These are phyloP conservation scores for Sycophila texana DNA, from an alignment of 2,888 invertebrate species.

Conservation along the genomic window DNA sequence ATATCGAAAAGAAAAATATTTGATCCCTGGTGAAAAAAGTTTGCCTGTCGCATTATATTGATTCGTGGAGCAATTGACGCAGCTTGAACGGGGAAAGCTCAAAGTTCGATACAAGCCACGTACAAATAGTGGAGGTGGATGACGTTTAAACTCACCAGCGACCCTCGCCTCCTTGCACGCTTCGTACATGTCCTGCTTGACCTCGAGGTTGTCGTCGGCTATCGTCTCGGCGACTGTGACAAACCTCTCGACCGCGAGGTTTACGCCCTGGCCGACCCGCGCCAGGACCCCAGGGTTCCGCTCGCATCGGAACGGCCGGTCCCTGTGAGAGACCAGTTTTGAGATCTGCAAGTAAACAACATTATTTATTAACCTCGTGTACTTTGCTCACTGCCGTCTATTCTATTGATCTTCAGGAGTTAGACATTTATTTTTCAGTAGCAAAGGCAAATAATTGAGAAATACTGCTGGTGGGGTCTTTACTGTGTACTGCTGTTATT, in stretches of 20 bases:
- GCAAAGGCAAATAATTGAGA: background rate
- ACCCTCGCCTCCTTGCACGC: slow-evolving; percentile 97
- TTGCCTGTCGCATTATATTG: no score
- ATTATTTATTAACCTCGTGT: background rate
- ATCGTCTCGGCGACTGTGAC: slow-evolving; percentile 99
- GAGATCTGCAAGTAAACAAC: slow-evolving; percentile 84
- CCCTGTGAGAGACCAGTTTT: slow-evolving; percentile 90
- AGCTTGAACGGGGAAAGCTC: no score
- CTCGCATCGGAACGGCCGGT: slow-evolving; percentile 79
- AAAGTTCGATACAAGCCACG: no score
- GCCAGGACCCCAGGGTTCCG: slow-evolving; percentile 86
- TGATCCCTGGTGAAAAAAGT: no score
- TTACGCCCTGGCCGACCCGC: slow-evolving; percentile 96
- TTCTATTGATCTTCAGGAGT: background rate
- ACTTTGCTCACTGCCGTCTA: background rate
- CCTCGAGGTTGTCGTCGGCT: slow-evolving; percentile 98
- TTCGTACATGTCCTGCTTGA: slow-evolving; percentile 97
- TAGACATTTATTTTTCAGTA: background rate
- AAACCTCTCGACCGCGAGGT: slow-evolving; percentile 97
- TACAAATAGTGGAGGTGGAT: no score
- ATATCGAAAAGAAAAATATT: no score
- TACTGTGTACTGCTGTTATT: no score
- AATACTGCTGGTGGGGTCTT: background rate
- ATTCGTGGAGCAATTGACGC: no score
- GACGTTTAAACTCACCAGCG: slow-evolving; percentile 85